Evolutionary conservation across 2,113 vertebrate species (phyloP).

Genomic region (Cavia aperea): DNA sequence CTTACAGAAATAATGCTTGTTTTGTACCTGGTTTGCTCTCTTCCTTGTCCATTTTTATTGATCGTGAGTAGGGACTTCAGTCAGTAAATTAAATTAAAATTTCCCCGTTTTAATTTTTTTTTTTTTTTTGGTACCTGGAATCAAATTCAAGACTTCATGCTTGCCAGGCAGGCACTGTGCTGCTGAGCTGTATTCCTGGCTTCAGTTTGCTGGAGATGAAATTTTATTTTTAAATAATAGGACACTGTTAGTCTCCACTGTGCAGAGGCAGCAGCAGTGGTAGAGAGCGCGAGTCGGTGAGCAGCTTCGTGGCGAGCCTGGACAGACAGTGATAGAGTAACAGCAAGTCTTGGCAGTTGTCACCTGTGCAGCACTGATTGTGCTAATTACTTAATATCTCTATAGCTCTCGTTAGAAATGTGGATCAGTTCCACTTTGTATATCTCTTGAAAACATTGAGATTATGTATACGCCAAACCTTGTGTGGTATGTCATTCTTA

Average conservation of each 20-base stretch:
- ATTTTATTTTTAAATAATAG: background rate
- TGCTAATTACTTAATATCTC: background rate
- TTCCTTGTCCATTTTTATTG: background rate
- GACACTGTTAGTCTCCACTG: background rate
- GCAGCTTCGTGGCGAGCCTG: background rate
- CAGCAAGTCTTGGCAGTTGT: background rate
- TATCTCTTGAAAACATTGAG: background rate
- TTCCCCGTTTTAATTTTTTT: background rate
- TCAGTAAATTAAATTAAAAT: no score
- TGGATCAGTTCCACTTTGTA: background rate
- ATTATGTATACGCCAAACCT: no score
- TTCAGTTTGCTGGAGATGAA: background rate
- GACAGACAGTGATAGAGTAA: background rate
- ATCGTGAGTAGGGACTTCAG: background rate
- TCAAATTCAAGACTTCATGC: no score
- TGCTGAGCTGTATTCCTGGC: no score
- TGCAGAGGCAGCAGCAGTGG: background rate
- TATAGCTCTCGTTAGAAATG: background rate
- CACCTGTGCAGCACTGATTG: background rate
- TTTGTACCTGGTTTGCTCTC: background rate
- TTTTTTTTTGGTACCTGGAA: no score
- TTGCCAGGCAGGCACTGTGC: no score
- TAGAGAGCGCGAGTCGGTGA: background rate
- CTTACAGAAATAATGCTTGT: background rate
- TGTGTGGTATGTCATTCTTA: background rate